phyloP scores from a whole-genome alignment of 2,113 vertebrate genomes.

The Seriola aureovittata region DNA sequence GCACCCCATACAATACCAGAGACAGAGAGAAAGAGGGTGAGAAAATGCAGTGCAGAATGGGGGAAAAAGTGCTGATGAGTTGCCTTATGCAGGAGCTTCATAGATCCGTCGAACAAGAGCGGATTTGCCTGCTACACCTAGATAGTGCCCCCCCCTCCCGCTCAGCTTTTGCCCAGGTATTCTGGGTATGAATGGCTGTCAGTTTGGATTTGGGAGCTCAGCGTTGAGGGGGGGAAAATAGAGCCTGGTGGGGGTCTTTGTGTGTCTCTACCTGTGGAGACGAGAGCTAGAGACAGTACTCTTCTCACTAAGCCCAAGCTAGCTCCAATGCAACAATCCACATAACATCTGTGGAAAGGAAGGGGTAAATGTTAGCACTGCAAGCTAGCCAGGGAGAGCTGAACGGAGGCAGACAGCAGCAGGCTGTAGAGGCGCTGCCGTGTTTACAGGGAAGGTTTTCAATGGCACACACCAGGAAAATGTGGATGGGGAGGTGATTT shows the following conservation, averaged over 20 bases:
- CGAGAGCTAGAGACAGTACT: conserved; percentile 61
- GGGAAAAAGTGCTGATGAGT: conserved; percentile 79
- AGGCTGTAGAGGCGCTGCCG: conserved; percentile 26
- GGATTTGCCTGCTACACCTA: conserved; percentile 85
- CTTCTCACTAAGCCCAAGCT: conserved; percentile 56
- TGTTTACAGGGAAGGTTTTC: conserved; percentile 61
- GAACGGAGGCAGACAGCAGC: conserved; percentile 23
- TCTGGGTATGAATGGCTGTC: conserved; percentile 85
- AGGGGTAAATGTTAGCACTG: conserved; percentile 50
- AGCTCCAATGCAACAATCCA: conserved; percentile 45
- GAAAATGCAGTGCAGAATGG: conserved; percentile 49
- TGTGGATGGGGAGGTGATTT: conserved; percentile 73
- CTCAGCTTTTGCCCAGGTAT: conserved; percentile 84
- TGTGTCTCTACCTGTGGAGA: conserved; percentile 79
- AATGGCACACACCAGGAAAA: conserved; percentile 56
- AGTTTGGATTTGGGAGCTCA: conserved; percentile 86
- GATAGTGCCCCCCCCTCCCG: conserved; percentile 77
- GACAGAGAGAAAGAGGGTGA: conserved; percentile 38
- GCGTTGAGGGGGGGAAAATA: conserved; percentile 77
- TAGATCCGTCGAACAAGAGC: conserved; percentile 78
- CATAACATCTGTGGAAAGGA: conserved; percentile 20
- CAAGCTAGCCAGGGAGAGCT: conserved; percentile 34
- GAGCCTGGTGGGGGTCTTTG: conserved; percentile 83
- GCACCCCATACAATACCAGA: conserved; percentile 55
- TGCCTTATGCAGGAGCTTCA: conserved; percentile 69